Percentiles rank a stretch among this genome's conserved stretches.
Conservation (phyloP, 2,113 vertebrate genomes). For the Myotis davidii region DNA sequence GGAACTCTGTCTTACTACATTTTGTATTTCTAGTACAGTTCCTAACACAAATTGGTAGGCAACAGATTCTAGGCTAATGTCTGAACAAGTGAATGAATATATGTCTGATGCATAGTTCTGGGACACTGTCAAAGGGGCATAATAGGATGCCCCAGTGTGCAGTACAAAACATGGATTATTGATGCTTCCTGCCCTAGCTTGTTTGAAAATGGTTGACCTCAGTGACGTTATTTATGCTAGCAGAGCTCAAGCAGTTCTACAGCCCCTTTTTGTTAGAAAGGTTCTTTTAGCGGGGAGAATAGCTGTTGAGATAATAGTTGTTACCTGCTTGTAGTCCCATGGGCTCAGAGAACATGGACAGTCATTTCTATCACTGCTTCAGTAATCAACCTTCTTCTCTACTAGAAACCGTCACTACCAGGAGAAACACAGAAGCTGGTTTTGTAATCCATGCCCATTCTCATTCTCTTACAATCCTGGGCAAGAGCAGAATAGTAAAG, state of each 20-base stretch:
- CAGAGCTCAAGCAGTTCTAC: not conserved
- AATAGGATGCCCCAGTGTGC: not conserved
- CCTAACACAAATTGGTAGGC: not conserved
- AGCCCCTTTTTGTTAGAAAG: not conserved
- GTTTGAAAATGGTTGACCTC: not conserved
- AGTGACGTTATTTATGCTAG: not conserved
- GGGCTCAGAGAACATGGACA: not conserved
- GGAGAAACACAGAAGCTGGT: not conserved
- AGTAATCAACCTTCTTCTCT: not conserved
- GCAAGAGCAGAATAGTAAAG: not conserved
- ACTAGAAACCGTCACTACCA: not conserved
- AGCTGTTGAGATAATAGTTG: not conserved
- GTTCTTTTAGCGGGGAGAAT: not conserved
- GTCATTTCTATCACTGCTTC: not conserved
- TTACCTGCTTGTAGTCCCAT: not conserved
- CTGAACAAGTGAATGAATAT: not conserved
- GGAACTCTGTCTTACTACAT: not conserved
- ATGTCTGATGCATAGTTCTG: not conserved
- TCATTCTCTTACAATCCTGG: conserved; percentile 18
- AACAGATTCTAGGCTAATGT: not conserved
- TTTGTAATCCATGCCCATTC: not conserved
- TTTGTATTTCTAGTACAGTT: not conserved
- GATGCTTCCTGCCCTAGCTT: not conserved
- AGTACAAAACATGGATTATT: conserved; percentile 4
- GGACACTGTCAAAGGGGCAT: not conserved